Conservation (phyloP, 2,888 invertebrate genomes). For the Bhutanitis thaidina region DNA sequence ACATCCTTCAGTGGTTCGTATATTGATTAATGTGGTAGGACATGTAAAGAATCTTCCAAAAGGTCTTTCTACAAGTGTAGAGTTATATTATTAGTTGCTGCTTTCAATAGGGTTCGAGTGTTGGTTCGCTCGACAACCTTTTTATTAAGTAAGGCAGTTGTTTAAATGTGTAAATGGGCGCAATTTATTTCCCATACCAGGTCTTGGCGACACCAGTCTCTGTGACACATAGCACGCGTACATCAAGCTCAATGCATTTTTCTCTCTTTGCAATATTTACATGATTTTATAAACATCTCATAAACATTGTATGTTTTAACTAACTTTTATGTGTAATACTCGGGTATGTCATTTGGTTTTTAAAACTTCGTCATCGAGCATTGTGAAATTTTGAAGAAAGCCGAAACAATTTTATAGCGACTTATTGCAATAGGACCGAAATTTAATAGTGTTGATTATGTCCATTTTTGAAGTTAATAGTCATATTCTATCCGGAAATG, state of each 20-base stretch:
- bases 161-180: constrained; percentile 47
- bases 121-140: constrained; percentile 30
- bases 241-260: constrained; percentile 19
- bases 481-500: too few species aligned
- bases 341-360: too few species aligned
- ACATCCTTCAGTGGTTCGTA: too few species aligned
- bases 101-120: too few species aligned
- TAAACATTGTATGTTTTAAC: not conserved
- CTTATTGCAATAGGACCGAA: not conserved
- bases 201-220: constrained; percentile 34
- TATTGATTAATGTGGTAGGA: too few species aligned
- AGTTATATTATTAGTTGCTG: too few species aligned
- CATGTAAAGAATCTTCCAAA: too few species aligned
- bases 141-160: constrained; percentile 31
- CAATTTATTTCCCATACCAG: constrained; percentile 53
- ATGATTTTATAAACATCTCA: not conserved
- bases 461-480: too few species aligned
- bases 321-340: too few species aligned
- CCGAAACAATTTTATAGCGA: not conserved
- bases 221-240: constrained; percentile 31
- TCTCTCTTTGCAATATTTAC: constrained; percentile 8
- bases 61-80: too few species aligned
- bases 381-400: not conserved
- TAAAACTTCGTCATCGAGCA: too few species aligned
- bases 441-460: not conserved